Conservation (phyloP, 2,888 invertebrate species). For the Orthosia incerta region DNA sequence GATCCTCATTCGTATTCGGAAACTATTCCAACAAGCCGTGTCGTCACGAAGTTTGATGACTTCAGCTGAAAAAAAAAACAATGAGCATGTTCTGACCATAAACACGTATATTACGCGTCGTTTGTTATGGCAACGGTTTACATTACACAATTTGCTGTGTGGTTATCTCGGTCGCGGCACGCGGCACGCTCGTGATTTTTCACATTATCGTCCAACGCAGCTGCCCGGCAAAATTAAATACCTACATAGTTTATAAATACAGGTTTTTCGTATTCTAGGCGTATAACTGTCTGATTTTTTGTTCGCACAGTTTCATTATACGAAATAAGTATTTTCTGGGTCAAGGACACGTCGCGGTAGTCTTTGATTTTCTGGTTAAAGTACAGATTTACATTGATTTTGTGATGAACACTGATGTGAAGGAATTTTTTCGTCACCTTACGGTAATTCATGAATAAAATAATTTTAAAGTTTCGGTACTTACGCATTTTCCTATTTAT, state of each 20-base stretch:
- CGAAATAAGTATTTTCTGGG: constrained; percentile 35
- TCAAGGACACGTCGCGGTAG: constrained; percentile 50
- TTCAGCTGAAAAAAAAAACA: constrained; percentile 25
- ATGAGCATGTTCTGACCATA: constrained; percentile 21
- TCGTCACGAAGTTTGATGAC: constrained; percentile 8
- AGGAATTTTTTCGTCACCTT: not conserved
- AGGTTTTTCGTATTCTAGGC: constrained; percentile 38
- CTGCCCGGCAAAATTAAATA: constrained; percentile 62
- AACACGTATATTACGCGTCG: constrained; percentile 33
- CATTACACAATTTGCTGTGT: constrained; percentile 59
- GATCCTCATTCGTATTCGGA: constrained; percentile 20
- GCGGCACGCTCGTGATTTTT: constrained; percentile 63
- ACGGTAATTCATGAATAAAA: not conserved
- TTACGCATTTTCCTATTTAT: not conserved
- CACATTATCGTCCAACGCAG: constrained; percentile 56
- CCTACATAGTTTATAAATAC: constrained; percentile 61
- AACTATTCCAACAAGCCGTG: not conserved
- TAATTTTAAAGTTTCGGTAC: not conserved
- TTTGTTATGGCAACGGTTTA: constrained; percentile 60
- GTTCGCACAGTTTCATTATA: constrained; percentile 12
- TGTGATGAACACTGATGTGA: not conserved
- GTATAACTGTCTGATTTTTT: constrained; percentile 8
- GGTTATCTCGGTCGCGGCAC: constrained; percentile 66
- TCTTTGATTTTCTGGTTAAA: not conserved
- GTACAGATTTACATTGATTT: constrained; percentile 3